Evolutionary conservation across 1,140 invertebrate genomes (phyloP).

Genomic region (Pentalonia nigronervosa): DNA sequence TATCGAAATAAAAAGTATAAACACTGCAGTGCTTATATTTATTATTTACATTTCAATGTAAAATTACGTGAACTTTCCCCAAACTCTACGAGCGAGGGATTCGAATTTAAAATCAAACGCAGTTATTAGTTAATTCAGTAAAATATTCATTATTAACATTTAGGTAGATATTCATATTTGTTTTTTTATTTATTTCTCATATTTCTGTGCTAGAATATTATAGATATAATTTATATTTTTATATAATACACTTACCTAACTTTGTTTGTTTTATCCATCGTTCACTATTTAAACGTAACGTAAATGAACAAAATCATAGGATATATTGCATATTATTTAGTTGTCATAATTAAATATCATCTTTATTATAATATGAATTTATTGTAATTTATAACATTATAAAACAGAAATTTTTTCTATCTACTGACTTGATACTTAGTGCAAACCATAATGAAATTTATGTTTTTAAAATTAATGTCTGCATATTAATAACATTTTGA

Average conservation of each 20-base stretch:
- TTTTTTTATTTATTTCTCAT: background rate
- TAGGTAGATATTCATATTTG: background rate
- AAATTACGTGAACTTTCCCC: background rate
- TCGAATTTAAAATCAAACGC: background rate
- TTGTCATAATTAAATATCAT: background rate
- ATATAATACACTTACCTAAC: background rate
- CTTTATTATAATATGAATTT: background rate
- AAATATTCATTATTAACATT: background rate
- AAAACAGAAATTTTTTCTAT: background rate
- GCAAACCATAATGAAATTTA: background rate
- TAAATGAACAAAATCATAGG: background rate
- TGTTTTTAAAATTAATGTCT: background rate
- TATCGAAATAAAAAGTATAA: background rate
- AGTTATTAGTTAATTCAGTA: background rate
- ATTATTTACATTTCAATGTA: constrained; percentile 12
- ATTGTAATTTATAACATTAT: background rate
- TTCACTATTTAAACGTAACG: background rate
- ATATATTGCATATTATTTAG: background rate
- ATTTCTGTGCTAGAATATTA: too few relatives aligned
- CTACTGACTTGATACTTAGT: background rate
- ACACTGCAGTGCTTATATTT: background rate
- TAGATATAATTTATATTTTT: background rate
- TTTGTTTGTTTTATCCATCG: background rate
- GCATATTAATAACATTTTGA: background rate
- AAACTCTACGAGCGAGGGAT: background rate